Conservation (phyloP, 1,140 invertebrate genomes). For the Neoseiulus cucumeris region DNA sequence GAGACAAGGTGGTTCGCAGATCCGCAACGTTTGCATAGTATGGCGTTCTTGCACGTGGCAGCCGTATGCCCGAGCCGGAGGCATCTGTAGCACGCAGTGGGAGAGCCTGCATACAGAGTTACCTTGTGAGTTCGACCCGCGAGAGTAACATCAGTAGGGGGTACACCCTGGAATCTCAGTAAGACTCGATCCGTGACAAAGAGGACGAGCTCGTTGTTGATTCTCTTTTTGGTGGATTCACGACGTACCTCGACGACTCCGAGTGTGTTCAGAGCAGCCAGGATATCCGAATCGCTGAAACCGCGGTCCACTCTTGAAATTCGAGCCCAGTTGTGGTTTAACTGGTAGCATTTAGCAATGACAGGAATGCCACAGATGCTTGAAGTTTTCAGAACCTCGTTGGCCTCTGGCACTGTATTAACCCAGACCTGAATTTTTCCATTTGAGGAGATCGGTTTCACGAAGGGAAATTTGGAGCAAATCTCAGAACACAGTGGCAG, state of each 20-base stretch:
- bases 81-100: not conserved
- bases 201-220: not conserved
- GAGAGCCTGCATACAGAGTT: not conserved
- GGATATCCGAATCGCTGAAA: not conserved
- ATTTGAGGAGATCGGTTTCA: too few species aligned
- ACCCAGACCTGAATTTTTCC: too few species aligned
- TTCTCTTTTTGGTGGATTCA: not conserved
- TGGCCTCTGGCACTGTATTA: too few species aligned
- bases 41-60: not conserved
- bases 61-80: not conserved
- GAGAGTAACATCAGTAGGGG: not conserved
- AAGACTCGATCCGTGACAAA: not conserved
- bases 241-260: not conserved
- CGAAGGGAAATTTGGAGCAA: too few species aligned
- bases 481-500: too few species aligned
- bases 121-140: not conserved
- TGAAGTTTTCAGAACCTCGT: too few species aligned
- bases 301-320: not conserved
- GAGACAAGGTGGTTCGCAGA: not conserved
- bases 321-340: not conserved
- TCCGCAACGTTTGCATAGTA: not conserved
- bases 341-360: not conserved
- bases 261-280: not conserved
- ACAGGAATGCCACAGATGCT: too few species aligned
- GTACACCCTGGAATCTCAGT: not conserved